A percentile compares a stretch with the other conserved stretches of the same genome.
Evolutionary conservation across 2,797 vertebrate species (phyloP).

Genomic region (Allobates femoralis): DNA sequence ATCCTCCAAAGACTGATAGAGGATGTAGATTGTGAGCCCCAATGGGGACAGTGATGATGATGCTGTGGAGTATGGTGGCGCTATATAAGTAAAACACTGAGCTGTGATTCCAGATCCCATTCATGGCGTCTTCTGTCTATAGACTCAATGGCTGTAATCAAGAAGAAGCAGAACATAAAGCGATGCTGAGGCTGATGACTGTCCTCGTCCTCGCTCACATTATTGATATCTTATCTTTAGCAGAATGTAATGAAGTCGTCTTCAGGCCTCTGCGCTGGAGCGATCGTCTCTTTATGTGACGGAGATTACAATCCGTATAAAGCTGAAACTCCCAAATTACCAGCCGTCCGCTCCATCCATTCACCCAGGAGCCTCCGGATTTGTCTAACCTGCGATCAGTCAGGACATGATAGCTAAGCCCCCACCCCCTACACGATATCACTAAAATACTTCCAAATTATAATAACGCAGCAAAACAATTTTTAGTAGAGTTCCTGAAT

Average conservation of each 20-base stretch:
- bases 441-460: no score
- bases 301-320: not conserved
- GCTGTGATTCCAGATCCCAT: not conserved
- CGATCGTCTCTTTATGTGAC: not conserved
- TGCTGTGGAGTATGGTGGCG: no score
- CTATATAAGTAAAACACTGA: no score
- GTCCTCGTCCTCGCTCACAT: not conserved
- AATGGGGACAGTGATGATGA: no score
- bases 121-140: not conserved
- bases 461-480: no score
- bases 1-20: no score
- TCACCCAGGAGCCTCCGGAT: not conserved
- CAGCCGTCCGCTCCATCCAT: not conserved
- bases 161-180: not conserved
- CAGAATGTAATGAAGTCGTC: not conserved
- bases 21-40: no score
- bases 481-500: no score
- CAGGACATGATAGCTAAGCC: no score
- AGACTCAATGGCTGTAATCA: not conserved
- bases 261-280: not conserved
- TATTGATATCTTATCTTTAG: constrained; percentile 35
- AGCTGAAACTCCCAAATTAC: not conserved
- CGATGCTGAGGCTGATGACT: not conserved
- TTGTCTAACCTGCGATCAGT: not conserved
- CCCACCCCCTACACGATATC: no score